Conservation (phyloP, 1,140 invertebrate species). For the Drosophila erecta region DNA sequence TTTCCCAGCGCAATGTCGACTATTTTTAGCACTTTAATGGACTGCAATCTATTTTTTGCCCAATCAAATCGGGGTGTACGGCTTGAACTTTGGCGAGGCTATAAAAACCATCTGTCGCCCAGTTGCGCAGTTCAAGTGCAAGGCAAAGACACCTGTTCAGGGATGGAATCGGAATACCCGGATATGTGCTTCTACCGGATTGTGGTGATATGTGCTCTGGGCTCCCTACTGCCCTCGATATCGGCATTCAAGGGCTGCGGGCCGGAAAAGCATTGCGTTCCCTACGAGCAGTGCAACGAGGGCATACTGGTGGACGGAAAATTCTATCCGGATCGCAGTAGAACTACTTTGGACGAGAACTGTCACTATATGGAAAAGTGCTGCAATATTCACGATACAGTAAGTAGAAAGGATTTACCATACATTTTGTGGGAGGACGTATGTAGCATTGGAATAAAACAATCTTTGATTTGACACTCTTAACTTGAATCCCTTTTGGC, state of each 20-base stretch:
- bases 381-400: conserved; percentile 42
- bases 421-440: too few species aligned
- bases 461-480: too few species aligned
- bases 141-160: conserved; percentile 19
- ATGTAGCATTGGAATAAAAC: too few species aligned
- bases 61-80: conserved; percentile 40
- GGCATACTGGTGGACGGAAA: conserved; percentile 45
- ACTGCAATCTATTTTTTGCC: conserved; percentile 60
- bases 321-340: conserved; percentile 57
- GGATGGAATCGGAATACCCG: not conserved
- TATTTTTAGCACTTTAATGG: conserved; percentile 60
- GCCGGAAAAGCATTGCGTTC: conserved; percentile 50
- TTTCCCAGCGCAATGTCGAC: conserved; percentile 6
- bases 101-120: conserved; percentile 49
- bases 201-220: not conserved
- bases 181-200: conserved; percentile 10
- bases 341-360: conserved; percentile 39
- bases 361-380: conserved; percentile 72
- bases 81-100: conserved; percentile 31
- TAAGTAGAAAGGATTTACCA: conserved; percentile 6
- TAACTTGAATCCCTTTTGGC: too few species aligned
- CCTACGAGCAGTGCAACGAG: conserved; percentile 57
- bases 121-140: conserved; percentile 34
- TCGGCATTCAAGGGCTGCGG: conserved; percentile 38
- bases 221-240: too few species aligned